Evolutionary conservation across 2,113 vertebrate species (phyloP), one percentile per base, ranked within the genome.

Genomic region (Hydrolagus affinis): DNA sequence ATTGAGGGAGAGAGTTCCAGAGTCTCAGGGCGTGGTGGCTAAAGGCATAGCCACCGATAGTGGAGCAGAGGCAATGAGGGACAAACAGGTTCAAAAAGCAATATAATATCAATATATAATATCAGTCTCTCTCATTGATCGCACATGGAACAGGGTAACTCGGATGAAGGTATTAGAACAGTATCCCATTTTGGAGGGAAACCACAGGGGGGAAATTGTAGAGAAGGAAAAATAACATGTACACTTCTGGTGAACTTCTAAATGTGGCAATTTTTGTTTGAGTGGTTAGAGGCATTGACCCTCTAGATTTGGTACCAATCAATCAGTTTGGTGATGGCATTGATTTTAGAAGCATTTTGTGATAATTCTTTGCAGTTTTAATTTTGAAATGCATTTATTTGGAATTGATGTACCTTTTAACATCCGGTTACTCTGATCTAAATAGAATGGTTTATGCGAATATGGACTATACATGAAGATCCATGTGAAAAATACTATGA

Each of bases 401-500:
- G 12, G 23, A 28, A 77, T 85, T 85, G 3, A 1, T 19, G 30
- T 14, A 21, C 28, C 56, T 56, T 73, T 68, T 85, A 57, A 85
- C 32, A 44, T 19, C 12, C 23, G 25, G 23, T 0, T 19, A 19
- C 85, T 21, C 11, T 11, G 87, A 78, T 3, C 0, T 11, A 17
- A 88, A 21, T 86, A 99, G 97, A 97, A 87, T 95, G 93, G 95
- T 86, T 91, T 85, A 93, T 94, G 91, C 94, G 90, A 85, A 93
- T 93, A 0, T 94, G 88, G 93, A 96, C 95, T 0, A 89, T 94
- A 83, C 94, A 95, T 88, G 96, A 96, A 0, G 97, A 98, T 88
- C 94, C 96, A 1, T 99, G 97, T 90, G 93, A 95, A 90, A 94
- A 90, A 85, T 98, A 98, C 87, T 96, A 97, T 28, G 95, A 98